Percentiles rank a stretch among this genome's conserved stretches.
phyloP scores from a whole-genome alignment of 2,113 vertebrate genomes.

The Candoia aspera region DNA sequence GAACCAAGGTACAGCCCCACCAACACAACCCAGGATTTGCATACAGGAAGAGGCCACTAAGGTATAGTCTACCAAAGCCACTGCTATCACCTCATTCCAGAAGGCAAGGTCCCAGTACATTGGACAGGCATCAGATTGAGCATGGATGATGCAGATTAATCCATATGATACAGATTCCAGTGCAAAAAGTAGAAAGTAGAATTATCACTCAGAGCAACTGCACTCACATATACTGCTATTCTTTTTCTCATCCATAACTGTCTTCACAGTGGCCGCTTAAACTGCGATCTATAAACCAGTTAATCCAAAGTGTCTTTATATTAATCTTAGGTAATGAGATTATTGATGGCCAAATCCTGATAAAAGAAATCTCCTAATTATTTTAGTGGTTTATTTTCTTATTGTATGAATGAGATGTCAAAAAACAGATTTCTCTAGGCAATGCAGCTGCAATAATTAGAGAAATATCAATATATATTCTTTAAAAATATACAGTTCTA shows the following conservation, averaged over 20 bases:
- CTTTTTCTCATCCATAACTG: constrained; percentile 4
- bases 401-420: not conserved
- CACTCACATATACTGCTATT: not conserved
- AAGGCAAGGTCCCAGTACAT: not conserved
- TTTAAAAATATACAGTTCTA: not conserved
- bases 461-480: not conserved
- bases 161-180: not conserved
- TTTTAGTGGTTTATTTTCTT: constrained; percentile 3
- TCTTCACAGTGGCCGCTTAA: not conserved
- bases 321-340: constrained; percentile 2
- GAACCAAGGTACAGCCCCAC: not conserved
- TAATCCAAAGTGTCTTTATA: not conserved
- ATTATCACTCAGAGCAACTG: not conserved
- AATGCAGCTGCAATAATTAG: not conserved
- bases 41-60: not conserved
- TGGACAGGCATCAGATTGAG: not conserved
- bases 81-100: not conserved
- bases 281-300: constrained; percentile 1
- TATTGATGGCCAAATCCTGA: constrained; percentile 14
- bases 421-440: not conserved
- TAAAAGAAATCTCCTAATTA: not conserved
- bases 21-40: not conserved
- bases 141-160: not conserved
- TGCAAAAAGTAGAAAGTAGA: not conserved
- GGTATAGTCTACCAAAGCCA: not conserved